Evolutionary conservation across 2,113 vertebrate species (phyloP), one percentile per base, ranked within the genome.

Genomic region (Periophthalmodon schlosseri): DNA sequence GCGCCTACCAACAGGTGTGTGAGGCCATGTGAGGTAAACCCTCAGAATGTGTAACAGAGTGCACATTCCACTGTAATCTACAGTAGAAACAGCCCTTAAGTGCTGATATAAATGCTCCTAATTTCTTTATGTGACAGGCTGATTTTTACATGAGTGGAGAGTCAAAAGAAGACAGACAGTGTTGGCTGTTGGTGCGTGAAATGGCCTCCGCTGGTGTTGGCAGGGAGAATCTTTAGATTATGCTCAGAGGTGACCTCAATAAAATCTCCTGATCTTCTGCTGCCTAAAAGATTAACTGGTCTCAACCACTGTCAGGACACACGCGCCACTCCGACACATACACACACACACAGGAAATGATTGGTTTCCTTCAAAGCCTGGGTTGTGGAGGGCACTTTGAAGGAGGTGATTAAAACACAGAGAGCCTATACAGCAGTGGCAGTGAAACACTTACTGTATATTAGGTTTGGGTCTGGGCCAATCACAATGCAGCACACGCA

Each of bases 331-430:
- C 68, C 20, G 80, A 74, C 76, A 73, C 58, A 76, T 74, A 72
- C 57, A 76, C 47, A 72, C 34, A 36, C 4, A 39, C 39, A 44
- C 39, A 36, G n/a, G 66, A 57, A 68, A 73, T 81, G 81, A 86
- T 68, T 83, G 75, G 78, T 80, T 83, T 76, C 81, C 76, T 80
- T 86, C 82, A 87, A 74, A 84, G 74, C 24, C 20, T 61, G 72
- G 64, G 46, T 64, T 49, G 70, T 56, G 67, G 76, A 84, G 86
- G 83, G 68, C 68, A 76, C 79, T 79, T 78, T 89, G 86, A 89
- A 82, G 79, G 77, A 84, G 80, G 78, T 82, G 84, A 90, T 88
- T 87, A 85, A 81, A 85, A 81, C 63, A 84, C 46, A 73, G 61
- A 69, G 70, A 34, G 64, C 80, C 70, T 47, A 52, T 76, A 84